Evolutionary conservation across 2,888 invertebrate species (phyloP).

Genomic region (Steinernema hermaphroditum): DNA sequence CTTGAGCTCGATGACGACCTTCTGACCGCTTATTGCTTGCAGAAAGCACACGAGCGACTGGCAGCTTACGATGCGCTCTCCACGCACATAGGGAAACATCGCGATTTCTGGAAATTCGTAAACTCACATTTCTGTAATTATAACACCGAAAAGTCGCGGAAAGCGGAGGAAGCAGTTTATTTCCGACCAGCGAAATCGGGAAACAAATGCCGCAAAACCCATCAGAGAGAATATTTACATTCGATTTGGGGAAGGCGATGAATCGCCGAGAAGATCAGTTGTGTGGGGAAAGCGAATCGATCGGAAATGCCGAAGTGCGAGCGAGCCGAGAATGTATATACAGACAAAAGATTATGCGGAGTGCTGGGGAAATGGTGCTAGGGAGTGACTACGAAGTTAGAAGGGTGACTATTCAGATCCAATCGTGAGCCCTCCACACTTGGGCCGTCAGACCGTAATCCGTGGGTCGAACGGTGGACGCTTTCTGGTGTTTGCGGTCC

Average conservation of each 20-base stretch:
- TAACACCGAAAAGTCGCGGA: no score
- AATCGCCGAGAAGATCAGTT: no score
- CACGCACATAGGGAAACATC: neutral
- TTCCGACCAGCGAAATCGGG: no score
- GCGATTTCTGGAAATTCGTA: no score
- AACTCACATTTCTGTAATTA: no score
- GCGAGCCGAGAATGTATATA: neutral
- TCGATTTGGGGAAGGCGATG: no score
- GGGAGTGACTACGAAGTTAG: neutral
- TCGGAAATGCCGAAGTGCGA: conserved; percentile 8
- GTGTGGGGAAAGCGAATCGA: neutral
- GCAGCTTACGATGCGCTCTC: neutral
- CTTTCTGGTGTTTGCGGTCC: conserved; percentile 26
- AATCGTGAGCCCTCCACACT: conserved; percentile 35
- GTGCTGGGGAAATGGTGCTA: neutral
- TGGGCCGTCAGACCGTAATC: conserved; percentile 29
- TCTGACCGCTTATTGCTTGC: conserved; percentile 8
- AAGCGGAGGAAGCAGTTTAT: no score
- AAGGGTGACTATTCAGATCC: neutral
- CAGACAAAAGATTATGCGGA: neutral
- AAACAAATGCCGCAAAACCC: no score
- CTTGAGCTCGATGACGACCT: conserved; percentile 12
- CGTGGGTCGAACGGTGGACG: conserved; percentile 9
- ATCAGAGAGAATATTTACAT: no score
- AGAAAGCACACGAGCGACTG: conserved; percentile 21